Evolutionary conservation across 2,888 invertebrate genomes (phyloP).

Genomic region (Lydus trimaculatus): DNA sequence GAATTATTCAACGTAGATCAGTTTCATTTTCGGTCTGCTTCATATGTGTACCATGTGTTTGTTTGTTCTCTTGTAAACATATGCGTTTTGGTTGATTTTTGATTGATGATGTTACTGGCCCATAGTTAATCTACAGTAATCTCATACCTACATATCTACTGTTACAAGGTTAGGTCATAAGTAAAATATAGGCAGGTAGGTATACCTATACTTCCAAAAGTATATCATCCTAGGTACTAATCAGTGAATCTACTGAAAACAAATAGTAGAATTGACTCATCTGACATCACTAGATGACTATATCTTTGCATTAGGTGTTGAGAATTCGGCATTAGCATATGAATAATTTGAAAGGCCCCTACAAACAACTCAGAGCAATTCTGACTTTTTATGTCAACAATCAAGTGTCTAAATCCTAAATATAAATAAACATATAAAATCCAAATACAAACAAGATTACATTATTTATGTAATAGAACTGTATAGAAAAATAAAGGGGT

Average conservation of each 20-base stretch:
- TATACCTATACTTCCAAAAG: too few species aligned
- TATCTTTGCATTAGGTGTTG: not conserved
- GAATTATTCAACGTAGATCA: not conserved
- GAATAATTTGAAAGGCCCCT: not conserved
- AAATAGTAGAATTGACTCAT: too few species aligned
- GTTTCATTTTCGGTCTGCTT: not conserved
- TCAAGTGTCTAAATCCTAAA: not conserved
- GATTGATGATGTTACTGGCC: not conserved
- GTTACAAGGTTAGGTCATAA: too few species aligned
- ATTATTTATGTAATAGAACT: not conserved
- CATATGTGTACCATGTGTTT: not conserved
- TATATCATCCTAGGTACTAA: too few species aligned
- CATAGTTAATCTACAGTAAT: not conserved
- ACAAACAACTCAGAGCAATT: not conserved
- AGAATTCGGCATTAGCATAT: too few species aligned
- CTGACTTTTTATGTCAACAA: not conserved
- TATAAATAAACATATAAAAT: not conserved
- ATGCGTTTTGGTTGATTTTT: not conserved
- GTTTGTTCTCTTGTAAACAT: not conserved
- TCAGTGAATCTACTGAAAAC: too few species aligned
- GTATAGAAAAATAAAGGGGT: not conserved
- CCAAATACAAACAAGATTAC: not conserved
- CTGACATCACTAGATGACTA: too few species aligned
- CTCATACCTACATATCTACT: too few species aligned
- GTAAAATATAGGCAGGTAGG: too few species aligned